These are phyloP conservation scores for Riptortus pedestris DNA, from an alignment of 1,140 invertebrate species.

Conservation along the genomic window DNA sequence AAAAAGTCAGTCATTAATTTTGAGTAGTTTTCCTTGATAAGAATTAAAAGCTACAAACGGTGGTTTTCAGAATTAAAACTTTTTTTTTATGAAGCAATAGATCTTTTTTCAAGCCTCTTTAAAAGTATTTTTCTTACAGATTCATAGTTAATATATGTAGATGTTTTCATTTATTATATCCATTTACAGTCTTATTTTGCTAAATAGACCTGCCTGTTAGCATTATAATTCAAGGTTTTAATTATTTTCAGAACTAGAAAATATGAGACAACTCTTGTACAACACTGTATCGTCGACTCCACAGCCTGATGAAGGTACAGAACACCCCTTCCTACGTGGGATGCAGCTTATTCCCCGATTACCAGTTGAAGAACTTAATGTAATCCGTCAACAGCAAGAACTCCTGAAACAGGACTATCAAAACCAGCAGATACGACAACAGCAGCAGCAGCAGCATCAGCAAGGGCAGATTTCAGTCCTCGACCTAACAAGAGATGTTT, in stretches of 20 bases:
- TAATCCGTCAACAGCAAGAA: conserved; percentile 25
- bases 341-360: conserved; percentile 30
- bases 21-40: no score
- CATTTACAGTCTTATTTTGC: no score
- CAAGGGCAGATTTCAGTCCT: conserved; percentile 20
- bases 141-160: no score
- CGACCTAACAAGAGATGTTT: background rate
- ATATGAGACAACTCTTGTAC: background rate
- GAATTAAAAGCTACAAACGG: no score
- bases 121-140: no score
- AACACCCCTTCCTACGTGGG: conserved; percentile 25
- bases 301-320: conserved; percentile 11
- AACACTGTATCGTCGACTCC: background rate
- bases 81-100: no score
- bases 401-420: conserved; percentile 20
- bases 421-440: conserved; percentile 10
- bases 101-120: no score
- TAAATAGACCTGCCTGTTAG: no score
- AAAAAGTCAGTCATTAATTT: no score
- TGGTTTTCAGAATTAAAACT: no score
- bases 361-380: conserved; percentile 30
- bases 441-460: background rate
- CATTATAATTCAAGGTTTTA: no score
- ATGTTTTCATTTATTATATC: no score
- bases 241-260: background rate